Percentiles rank a stretch among this genome's conserved stretches.
These are phyloP conservation scores for Gymnobelideus leadbeateri DNA, from an alignment of 2,113 vertebrate genomes.

Conservation along the genomic window DNA sequence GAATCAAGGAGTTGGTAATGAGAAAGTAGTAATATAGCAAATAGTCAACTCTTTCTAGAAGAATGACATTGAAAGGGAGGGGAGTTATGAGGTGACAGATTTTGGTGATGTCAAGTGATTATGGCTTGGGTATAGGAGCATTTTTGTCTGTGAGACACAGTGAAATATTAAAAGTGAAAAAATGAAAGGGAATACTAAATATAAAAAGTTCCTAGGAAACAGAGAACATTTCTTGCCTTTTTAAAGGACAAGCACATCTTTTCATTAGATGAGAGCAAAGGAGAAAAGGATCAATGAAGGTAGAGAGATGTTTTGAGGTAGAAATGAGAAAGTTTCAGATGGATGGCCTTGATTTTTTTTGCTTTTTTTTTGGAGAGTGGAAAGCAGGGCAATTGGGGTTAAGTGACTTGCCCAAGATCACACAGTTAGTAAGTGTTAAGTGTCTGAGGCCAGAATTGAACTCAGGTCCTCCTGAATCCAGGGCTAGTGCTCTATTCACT, in stretches of 20 bases:
- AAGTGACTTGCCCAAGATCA: no score
- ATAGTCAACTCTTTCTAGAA: not conserved
- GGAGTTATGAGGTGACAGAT: not conserved
- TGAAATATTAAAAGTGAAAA: not conserved
- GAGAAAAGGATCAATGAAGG: not conserved
- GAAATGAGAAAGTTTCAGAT: not conserved
- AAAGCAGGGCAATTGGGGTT: no score
- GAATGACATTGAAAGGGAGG: not conserved
- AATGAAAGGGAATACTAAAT: not conserved
- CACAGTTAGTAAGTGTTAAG: no score
- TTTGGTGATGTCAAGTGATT: not conserved
- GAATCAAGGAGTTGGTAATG: not conserved
- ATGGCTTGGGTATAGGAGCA: not conserved
- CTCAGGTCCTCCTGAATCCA: no score
- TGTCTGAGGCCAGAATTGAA: no score
- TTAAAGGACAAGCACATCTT: not conserved
- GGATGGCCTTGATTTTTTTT: not conserved
- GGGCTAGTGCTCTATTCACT: no score
- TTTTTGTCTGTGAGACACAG: not conserved
- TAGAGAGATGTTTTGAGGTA: not conserved
- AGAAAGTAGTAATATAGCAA: not conserved
- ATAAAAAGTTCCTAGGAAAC: not conserved
- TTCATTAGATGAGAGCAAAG: not conserved
- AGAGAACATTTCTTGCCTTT: not conserved
- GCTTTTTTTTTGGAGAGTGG: no score